Evolutionary conservation across 2,797 vertebrate genomes (phyloP), one percentile per base, ranked within the genome.

Genomic region (Danio albolineatus): DNA sequence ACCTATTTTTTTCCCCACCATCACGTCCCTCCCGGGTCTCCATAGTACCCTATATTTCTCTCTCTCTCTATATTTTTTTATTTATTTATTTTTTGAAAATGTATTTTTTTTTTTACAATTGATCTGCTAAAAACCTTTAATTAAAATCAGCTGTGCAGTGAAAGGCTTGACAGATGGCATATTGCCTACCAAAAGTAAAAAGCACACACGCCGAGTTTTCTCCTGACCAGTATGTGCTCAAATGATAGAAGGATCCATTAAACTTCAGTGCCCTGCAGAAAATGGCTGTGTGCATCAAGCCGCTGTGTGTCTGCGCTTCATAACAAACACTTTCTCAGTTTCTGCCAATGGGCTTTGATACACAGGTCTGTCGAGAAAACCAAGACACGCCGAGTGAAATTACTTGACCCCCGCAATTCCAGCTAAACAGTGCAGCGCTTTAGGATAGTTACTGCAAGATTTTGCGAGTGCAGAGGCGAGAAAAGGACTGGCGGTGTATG

Each of bases 321-420:
- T 56, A 56, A 65, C 61, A 65, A 76, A 76, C 61, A 65, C 38
- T 65, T 38, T 48, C 43, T 56, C 21, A 12, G 16, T 73, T 65
- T 7, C 74, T 44, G 62, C 49, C n/a, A 13, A 16, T 76, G n/a
- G 48, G 28, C 36, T 44, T 77, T 49, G 36, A 69, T 53, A 54
- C 44, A 36, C 19, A 43, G 59, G 51, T 43, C 36, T 69, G 65
- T 51, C 10, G 14, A 16, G 12, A 14, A 17, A 57, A 67, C 28
- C 49, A 56, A 62, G 72, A 78, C 86, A 89, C 81, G 82, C 83
- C 81, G 86, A 84, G 69, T 84, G 85, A 87, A 90, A 90, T 85
- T 85, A 82, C 51, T 78, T 89, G 84, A 85, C 76, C 82, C 89
- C 48, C 28, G 78, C 81, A 21, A 19, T 43, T 71, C 69, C 75